phyloP scores from a whole-genome alignment of 2,888 invertebrate species.

The Geotrupes spiniger region DNA sequence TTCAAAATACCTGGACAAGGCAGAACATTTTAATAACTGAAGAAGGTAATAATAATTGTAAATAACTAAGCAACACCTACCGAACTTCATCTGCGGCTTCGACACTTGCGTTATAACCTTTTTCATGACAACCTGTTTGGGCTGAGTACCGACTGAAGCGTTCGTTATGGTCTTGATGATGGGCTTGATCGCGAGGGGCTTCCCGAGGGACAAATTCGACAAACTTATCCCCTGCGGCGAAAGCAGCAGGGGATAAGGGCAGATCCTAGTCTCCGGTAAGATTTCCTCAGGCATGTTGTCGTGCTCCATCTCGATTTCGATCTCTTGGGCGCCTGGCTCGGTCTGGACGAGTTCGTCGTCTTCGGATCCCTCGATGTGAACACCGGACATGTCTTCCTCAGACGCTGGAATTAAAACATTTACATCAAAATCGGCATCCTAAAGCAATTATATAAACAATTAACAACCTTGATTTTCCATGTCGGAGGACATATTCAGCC shows the following conservation, averaged over 20 bases:
- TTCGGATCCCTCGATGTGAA: constrained; percentile 20
- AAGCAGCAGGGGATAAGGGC: constrained; percentile 44
- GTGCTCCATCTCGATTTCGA: constrained; percentile 43
- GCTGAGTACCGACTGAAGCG: constrained; percentile 32
- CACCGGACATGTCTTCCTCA: constrained; percentile 17
- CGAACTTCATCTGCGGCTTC: constrained; percentile 26
- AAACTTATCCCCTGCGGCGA: constrained; percentile 45
- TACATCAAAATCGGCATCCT: no score
- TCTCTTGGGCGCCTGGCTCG: constrained; percentile 41
- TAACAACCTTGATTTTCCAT: constrained; percentile 45
- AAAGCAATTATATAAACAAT: no score
- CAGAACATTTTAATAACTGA: no score
- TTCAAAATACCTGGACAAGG: no score
- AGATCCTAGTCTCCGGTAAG: constrained; percentile 36
- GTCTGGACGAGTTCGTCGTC: constrained; percentile 41
- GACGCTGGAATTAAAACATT: no score
- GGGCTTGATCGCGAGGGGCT: constrained; percentile 44
- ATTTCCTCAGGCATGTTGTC: constrained; percentile 39
- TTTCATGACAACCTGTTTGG: constrained; percentile 47
- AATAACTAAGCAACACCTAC: no score
- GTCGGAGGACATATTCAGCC: constrained; percentile 38
- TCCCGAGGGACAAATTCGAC: constrained; percentile 42
- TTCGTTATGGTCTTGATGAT: constrained; percentile 36
- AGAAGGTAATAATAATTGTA: no score
- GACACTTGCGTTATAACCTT: constrained; percentile 33